phyloP scores from a whole-genome alignment of 2,888 invertebrate species.

The Chloroclysta siterata region DNA sequence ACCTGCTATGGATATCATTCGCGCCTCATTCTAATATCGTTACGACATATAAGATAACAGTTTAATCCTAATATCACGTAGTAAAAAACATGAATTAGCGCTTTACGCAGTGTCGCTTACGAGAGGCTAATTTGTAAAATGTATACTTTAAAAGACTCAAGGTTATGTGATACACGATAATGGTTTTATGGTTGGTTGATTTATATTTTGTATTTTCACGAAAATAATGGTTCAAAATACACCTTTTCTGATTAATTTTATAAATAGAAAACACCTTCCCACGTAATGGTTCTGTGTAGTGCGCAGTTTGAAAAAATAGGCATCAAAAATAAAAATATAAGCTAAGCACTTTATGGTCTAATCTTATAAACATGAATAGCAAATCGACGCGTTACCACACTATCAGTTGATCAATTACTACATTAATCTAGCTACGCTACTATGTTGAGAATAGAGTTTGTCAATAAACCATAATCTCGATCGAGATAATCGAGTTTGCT shows the following conservation, averaged over 20 bases:
- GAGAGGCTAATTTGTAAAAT: conserved; percentile 56
- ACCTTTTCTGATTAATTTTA: not conserved
- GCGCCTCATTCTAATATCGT: conserved; percentile 66
- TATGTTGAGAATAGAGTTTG: conserved; percentile 39
- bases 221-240: conserved; percentile 15
- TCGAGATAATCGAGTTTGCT: conserved; percentile 34
- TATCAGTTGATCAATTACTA: conserved; percentile 43
- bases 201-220: conserved; percentile 33
- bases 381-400: conserved; percentile 27
- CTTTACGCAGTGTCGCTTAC: conserved; percentile 56
- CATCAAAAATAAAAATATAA: conserved; percentile 9
- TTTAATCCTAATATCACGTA: conserved; percentile 77
- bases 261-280: conserved; percentile 11
- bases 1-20: conserved; percentile 51
- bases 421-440: conserved; percentile 39
- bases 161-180: conserved; percentile 56
- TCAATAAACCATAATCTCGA: conserved; percentile 41
- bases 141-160: conserved; percentile 60
- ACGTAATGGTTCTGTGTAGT: not conserved
- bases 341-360: conserved; percentile 5
- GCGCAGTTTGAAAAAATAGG: conserved; percentile 7
- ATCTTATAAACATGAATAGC: conserved; percentile 21
- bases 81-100: conserved; percentile 77
- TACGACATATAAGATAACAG: conserved; percentile 76
- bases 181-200: conserved; percentile 43